Conservation (phyloP, 2,888 invertebrate genomes). For the Drosophila paramelanica region DNA sequence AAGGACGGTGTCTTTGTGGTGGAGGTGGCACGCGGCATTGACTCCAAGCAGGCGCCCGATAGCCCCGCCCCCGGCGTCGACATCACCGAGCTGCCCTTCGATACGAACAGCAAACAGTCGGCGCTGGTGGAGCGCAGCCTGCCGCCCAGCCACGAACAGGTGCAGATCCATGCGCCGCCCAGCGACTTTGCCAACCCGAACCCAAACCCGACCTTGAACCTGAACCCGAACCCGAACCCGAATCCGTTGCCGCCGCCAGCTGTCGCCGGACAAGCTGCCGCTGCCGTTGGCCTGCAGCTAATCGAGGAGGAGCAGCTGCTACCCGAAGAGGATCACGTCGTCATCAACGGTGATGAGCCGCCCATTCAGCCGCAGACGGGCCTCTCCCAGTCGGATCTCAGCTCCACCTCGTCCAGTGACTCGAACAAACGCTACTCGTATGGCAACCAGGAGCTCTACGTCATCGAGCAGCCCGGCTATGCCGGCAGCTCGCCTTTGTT, state of each 20-base stretch:
- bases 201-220: no score
- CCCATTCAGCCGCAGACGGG: slow-evolving; percentile 87
- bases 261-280: slow-evolving; percentile 17
- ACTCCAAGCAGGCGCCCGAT: slow-evolving; percentile 84
- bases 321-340: slow-evolving; percentile 24
- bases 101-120: slow-evolving; percentile 40
- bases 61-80: slow-evolving; percentile 66
- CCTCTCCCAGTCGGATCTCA: slow-evolving; percentile 92
- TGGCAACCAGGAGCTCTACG: slow-evolving; percentile 92
- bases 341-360: not conserved
- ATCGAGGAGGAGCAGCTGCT: slow-evolving; percentile 75
- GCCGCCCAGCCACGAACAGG: slow-evolving; percentile 82
- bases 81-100: slow-evolving; percentile 83
- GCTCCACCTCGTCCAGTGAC: slow-evolving; percentile 89
- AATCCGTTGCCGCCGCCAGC: not conserved
- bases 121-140: slow-evolving; percentile 69
- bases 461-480: slow-evolving; percentile 90
- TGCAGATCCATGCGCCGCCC: slow-evolving; percentile 85
- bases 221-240: no score
- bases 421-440: slow-evolving; percentile 92
- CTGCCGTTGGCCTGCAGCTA: slow-evolving; percentile 74
- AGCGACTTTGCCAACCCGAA: slow-evolving; percentile 59
- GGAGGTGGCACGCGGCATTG: slow-evolving; percentile 87
- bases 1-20: slow-evolving; percentile 91
- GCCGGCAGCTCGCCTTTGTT: slow-evolving; percentile 81